Evolutionary conservation across 2,888 invertebrate species (phyloP).

Genomic region (Melanostoma mellinum): DNA sequence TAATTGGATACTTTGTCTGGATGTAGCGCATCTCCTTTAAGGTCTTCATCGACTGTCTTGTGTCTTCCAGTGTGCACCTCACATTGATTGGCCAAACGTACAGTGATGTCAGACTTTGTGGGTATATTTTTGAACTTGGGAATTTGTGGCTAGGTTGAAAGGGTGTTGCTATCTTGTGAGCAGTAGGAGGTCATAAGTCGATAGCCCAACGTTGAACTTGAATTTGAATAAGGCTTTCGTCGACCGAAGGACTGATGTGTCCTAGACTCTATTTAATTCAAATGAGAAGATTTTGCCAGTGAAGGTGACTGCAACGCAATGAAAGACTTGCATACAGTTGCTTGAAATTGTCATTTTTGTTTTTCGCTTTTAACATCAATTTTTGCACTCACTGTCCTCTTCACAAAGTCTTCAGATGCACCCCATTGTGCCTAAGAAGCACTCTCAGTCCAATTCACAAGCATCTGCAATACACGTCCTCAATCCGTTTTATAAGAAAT

Average conservation of each 20-base stretch:
- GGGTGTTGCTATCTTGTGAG: too few relatives aligned
- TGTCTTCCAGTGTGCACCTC: not conserved
- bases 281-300: too few relatives aligned
- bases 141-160: not conserved
- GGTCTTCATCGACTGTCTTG: slow-evolving; percentile 43
- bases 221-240: too few relatives aligned
- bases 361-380: not conserved
- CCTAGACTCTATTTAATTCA: too few relatives aligned
- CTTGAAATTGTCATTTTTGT: too few relatives aligned
- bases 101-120: slow-evolving; percentile 33
- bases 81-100: slow-evolving; percentile 4
- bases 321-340: too few relatives aligned
- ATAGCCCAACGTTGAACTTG: too few relatives aligned
- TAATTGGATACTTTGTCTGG: slow-evolving; percentile 72
- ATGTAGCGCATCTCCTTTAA: slow-evolving; percentile 52
- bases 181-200: too few relatives aligned
- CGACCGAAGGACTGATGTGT: too few relatives aligned
- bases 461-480: not conserved
- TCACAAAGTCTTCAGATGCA: not conserved
- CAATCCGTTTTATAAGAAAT: slow-evolving; percentile 33
- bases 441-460: slow-evolving; percentile 53
- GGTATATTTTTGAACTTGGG: not conserved
- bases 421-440: slow-evolving; percentile 16
- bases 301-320: too few relatives aligned
- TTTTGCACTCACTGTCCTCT: slow-evolving; percentile 32